Conservation (phyloP, 2,113 vertebrate genomes). For the Mustela lutreola region DNA sequence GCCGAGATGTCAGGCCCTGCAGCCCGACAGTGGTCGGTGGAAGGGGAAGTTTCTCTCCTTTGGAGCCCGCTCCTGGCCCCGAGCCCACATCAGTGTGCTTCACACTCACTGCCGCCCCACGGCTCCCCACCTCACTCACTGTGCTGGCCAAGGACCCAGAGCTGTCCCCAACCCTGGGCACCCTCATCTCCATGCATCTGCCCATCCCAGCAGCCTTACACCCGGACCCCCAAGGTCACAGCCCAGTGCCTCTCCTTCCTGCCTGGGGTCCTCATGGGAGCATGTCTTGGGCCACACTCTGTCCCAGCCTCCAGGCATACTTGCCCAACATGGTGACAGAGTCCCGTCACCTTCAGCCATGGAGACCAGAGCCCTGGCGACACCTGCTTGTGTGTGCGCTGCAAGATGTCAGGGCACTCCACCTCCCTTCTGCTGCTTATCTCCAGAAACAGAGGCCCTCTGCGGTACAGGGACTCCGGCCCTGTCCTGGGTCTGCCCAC, state of each 20-base stretch:
- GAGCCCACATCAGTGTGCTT: background rate
- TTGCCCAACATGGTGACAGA: background rate
- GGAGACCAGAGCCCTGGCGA: background rate
- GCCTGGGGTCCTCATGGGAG: background rate
- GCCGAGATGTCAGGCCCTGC: accelerated
- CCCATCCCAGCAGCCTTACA: background rate
- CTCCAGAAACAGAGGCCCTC: background rate
- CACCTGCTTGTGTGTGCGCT: accelerated
- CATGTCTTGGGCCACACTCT: no score
- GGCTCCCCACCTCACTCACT: background rate
- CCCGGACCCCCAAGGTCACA: background rate
- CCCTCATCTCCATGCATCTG: background rate
- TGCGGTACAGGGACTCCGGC: background rate
- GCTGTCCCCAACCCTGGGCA: background rate
- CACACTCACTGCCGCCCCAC: background rate
- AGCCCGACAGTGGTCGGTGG: accelerated
- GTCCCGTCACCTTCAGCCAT: accelerated
- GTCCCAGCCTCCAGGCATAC: background rate
- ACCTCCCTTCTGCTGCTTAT: background rate
- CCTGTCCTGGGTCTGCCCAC: no score
- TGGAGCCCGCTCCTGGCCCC: background rate
- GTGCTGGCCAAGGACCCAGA: background rate
- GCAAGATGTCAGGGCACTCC: background rate
- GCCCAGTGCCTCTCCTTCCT: background rate
- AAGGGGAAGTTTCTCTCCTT: background rate